phyloP scores from a whole-genome alignment of 2,113 vertebrate genomes.

The Cyprinodon brontotheroides region DNA sequence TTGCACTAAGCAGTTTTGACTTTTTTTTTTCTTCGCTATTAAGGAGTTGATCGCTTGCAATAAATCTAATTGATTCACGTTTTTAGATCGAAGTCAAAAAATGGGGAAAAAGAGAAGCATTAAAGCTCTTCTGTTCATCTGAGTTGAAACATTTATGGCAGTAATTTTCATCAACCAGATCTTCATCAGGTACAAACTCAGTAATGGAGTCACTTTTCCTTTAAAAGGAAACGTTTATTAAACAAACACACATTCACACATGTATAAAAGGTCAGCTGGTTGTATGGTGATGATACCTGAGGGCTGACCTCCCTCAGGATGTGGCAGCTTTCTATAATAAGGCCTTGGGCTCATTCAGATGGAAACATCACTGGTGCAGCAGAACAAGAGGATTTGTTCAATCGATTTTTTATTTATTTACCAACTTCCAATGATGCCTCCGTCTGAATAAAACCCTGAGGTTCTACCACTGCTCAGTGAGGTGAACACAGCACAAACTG shows the following conservation, averaged over 20 bases:
- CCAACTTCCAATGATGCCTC: slow-evolving; percentile 57
- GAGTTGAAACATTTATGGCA: not conserved
- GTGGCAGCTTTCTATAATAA: slow-evolving; percentile 75
- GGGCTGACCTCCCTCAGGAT: slow-evolving; percentile 66
- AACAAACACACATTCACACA: slow-evolving; percentile 76
- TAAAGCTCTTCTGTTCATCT: too few relatives aligned
- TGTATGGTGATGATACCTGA: slow-evolving; percentile 74
- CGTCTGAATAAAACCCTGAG: slow-evolving; percentile 64
- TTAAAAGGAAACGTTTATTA: slow-evolving; percentile 74
- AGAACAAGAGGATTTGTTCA: slow-evolving; percentile 42
- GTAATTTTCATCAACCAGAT: not conserved
- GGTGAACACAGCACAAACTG: slow-evolving; percentile 60
- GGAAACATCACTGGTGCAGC: slow-evolving; percentile 59
- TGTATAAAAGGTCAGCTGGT: slow-evolving; percentile 80
- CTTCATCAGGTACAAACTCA: not conserved
- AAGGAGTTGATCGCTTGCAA: too few relatives aligned
- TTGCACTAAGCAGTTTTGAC: too few relatives aligned
- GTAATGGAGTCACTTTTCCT: slow-evolving; percentile 22
- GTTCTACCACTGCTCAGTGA: slow-evolving; percentile 63
- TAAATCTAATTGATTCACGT: too few relatives aligned
- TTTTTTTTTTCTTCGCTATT: too few relatives aligned
- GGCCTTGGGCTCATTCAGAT: slow-evolving; percentile 72
- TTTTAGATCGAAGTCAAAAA: too few relatives aligned
- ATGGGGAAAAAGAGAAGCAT: too few relatives aligned
- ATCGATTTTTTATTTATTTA: slow-evolving; percentile 10